Evolutionary conservation across 2,797 vertebrate genomes (phyloP).

Genomic region (Malurus leucopterus): DNA sequence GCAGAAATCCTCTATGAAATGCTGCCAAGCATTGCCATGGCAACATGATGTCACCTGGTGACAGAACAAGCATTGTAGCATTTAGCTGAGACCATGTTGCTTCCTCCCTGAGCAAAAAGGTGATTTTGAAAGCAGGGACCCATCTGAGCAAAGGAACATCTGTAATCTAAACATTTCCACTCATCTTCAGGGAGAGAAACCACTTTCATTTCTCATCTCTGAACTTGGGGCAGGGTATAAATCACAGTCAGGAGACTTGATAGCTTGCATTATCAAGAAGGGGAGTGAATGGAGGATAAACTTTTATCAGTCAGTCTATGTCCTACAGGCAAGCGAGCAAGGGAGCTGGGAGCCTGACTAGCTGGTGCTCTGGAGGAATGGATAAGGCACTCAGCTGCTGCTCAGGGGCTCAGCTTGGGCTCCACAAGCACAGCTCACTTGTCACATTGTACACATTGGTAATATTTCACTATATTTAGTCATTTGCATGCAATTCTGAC

Average conservation of each 20-base stretch:
- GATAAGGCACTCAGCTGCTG: background rate
- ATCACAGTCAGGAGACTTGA: background rate
- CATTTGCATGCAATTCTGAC: background rate
- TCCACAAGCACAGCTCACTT: rapidly evolving
- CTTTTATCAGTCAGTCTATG: background rate
- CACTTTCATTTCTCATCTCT: background rate
- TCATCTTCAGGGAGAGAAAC: background rate
- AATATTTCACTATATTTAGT: background rate
- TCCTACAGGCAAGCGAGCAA: background rate
- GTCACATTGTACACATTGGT: background rate
- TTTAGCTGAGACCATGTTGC: background rate
- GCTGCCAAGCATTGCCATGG: constrained; percentile 28
- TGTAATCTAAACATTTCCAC: constrained; percentile 1
- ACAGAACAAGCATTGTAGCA: background rate
- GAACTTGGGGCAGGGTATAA: background rate
- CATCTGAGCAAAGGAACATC: background rate
- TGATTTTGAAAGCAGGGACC: background rate
- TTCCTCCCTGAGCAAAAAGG: background rate
- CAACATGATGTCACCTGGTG: constrained; percentile 5
- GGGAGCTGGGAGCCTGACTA: background rate
- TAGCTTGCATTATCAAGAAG: background rate
- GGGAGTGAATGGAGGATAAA: background rate
- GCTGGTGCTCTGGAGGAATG: rapidly evolving
- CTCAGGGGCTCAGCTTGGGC: background rate
- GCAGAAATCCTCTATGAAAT: constrained; percentile 25